phyloP scores from a whole-genome alignment of 2,797 vertebrate species.

The Halcyon badia region DNA sequence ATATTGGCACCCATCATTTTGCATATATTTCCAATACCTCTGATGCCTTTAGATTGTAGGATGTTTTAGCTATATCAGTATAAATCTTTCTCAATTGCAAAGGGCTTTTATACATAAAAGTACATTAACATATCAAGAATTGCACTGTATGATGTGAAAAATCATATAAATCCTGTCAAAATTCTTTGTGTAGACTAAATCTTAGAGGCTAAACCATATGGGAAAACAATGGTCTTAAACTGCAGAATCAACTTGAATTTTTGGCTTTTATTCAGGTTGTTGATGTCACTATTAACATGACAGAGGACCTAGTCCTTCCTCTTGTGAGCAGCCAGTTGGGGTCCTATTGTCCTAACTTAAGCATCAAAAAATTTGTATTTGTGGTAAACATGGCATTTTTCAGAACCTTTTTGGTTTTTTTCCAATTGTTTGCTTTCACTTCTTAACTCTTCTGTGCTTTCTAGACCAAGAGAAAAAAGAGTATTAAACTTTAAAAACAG shows the following conservation, averaged over 20 bases:
- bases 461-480: neutral
- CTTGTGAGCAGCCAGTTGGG: constrained; percentile 3
- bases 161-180: neutral
- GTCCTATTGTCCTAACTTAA: constrained; percentile 1
- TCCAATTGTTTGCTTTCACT: neutral
- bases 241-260: constrained; percentile 64
- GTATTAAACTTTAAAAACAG: neutral
- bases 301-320: constrained; percentile 64
- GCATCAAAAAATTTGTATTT: constrained; percentile 23
- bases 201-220: neutral
- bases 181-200: neutral
- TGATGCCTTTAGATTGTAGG: neutral
- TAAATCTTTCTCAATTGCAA: neutral
- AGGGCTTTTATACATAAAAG: neutral
- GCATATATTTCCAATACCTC: neutral
- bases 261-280: constrained; percentile 64
- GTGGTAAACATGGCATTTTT: neutral
- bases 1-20: neutral
- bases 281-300: constrained; percentile 66
- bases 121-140: neutral
- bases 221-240: constrained; percentile 53
- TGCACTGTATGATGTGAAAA: neutral
- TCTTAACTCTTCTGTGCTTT: neutral
- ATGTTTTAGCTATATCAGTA: neutral
- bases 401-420: neutral